Conservation (phyloP, 2,113 vertebrate genomes). For the Brachyistius frenatus region DNA sequence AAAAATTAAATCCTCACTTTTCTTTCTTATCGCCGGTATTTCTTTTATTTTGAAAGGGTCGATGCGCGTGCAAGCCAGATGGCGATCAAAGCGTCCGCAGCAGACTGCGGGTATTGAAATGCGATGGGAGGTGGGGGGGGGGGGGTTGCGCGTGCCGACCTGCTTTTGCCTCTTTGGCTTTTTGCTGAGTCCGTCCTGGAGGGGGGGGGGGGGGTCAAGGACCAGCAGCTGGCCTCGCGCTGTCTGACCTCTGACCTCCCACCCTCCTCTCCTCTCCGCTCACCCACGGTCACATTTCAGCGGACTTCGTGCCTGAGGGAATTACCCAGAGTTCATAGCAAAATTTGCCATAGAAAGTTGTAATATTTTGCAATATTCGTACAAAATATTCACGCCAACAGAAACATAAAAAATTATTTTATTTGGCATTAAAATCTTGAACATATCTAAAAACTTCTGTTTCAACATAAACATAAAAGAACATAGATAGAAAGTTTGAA, state of each 20-base stretch:
- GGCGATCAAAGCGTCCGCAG: conserved; percentile 7
- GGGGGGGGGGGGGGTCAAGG: conserved; percentile 37
- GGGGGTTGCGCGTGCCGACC: neutral
- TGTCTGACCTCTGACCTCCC: conserved; percentile 53
- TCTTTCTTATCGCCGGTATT: too few relatives aligned
- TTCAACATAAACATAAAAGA: conserved; percentile 25
- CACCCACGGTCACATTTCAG: conserved; percentile 6
- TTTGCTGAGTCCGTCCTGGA: conserved; percentile 20
- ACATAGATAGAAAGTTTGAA: neutral
- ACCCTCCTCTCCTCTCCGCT: conserved; percentile 1
- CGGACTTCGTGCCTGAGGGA: too few relatives aligned
- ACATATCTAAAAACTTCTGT: neutral
- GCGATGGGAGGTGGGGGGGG: neutral
- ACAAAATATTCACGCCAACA: neutral
- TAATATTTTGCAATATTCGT: too few relatives aligned
- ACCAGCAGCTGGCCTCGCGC: conserved; percentile 67
- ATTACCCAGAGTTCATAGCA: too few relatives aligned
- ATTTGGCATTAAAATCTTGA: conserved; percentile 28
- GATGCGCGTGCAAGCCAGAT: neutral
- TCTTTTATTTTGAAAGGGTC: neutral
- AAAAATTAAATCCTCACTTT: too few relatives aligned
- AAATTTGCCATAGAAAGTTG: too few relatives aligned
- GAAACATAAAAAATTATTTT: conserved; percentile 18
- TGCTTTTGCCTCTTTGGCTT: conserved; percentile 17
- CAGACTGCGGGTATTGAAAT: conserved; percentile 22